Percentiles rank a stretch among this genome's conserved stretches.
These are phyloP conservation scores for Iphiclides podalirius DNA, from an alignment of 2,888 invertebrate genomes.

Conservation along the genomic window DNA sequence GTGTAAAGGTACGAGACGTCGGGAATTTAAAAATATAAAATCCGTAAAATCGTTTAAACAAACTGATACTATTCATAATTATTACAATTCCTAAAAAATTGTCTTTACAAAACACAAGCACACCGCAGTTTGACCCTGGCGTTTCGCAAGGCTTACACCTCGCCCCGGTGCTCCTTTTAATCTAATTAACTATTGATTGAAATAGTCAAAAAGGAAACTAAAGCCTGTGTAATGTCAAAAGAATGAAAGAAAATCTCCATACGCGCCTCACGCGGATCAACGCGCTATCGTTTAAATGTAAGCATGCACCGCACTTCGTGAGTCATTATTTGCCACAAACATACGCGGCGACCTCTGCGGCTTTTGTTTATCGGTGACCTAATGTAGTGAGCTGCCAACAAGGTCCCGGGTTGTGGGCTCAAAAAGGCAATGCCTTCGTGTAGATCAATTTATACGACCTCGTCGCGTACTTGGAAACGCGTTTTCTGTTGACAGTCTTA, in stretches of 20 bases:
- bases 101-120: too few species aligned
- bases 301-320: constrained; percentile 10
- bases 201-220: too few species aligned
- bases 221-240: neutral
- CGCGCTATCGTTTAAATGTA: constrained; percentile 6
- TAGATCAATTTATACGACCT: neutral
- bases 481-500: neutral
- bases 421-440: neutral
- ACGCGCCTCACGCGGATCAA: neutral
- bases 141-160: too few species aligned
- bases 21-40: too few species aligned
- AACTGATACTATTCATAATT: too few species aligned
- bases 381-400: neutral
- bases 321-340: constrained; percentile 5
- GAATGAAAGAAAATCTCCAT: constrained; percentile 1
- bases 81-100: too few species aligned
- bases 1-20: too few species aligned
- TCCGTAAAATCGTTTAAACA: too few species aligned
- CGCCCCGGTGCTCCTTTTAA: too few species aligned
- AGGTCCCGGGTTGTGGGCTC: neutral
- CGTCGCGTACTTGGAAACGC: neutral
- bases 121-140: too few species aligned
- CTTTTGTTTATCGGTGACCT: constrained; percentile 6
- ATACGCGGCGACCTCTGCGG: constrained; percentile 12
- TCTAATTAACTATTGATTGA: too few species aligned